phyloP scores from a whole-genome alignment of 2,888 invertebrate genomes.

The Cacoxenus indagator region DNA sequence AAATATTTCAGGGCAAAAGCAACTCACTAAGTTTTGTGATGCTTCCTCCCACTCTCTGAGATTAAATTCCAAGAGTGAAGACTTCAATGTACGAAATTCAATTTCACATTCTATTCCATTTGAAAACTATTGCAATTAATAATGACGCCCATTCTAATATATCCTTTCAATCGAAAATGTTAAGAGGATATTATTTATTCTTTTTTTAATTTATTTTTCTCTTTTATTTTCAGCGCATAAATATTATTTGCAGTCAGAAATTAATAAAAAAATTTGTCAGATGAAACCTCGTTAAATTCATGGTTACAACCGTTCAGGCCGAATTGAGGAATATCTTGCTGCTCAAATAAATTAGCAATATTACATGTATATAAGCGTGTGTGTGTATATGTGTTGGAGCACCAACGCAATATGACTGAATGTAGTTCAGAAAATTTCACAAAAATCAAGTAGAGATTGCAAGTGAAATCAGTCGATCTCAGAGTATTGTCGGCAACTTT shows the following conservation, averaged over 20 bases:
- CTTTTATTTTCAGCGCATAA: neutral
- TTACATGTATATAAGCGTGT: neutral
- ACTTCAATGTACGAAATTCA: too few relatives aligned
- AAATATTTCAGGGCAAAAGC: too few relatives aligned
- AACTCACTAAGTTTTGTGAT: too few relatives aligned
- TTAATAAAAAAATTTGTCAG: neutral
- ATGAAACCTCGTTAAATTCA: neutral
- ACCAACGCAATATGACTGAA: neutral
- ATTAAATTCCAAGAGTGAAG: conserved; percentile 44
- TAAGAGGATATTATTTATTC: too few relatives aligned
- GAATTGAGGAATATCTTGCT: neutral
- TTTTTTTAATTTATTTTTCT: too few relatives aligned
- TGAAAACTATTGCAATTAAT: neutral
- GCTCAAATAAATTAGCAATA: conserved; percentile 12
- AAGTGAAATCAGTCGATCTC: too few relatives aligned
- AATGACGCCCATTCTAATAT: too few relatives aligned
- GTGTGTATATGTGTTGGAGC: neutral
- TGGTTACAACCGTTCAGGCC: neutral
- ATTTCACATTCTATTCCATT: too few relatives aligned
- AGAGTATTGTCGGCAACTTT: too few relatives aligned
- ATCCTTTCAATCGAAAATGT: too few relatives aligned
- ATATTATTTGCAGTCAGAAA: neutral
- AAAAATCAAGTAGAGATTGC: too few relatives aligned
- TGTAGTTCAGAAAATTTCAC: conserved; percentile 7
- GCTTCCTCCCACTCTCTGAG: too few relatives aligned